Base-by-base conservation (phyloP, 2,113 vertebrate genomes). In the Xenotilapia leptura region DNA sequence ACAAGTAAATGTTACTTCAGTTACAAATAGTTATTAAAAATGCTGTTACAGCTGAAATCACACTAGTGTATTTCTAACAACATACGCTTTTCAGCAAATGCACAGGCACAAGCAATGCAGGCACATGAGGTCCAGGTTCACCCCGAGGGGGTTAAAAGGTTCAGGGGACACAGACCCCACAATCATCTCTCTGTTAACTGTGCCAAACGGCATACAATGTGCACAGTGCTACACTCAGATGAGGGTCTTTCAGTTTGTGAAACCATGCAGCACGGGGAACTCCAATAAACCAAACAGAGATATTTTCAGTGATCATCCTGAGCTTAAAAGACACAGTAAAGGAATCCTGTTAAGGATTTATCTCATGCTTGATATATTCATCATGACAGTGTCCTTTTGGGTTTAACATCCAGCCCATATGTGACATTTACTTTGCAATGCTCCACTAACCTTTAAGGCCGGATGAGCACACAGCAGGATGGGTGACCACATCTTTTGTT, bases 91-190 rank as follows among this genome's bases (percentile, higher is more conserved):
- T 84, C 84, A 90, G 80, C 51, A 89, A 90, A 92, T 84, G 80
- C 65, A 86, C 88, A 93, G 93, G 84, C 93, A 95, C 91, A 42
- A 85, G 90, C 90, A 90, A 83, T 86, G 89, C 87, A 96, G 94
- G 94, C 94, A 94, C 93, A 91, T 90, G 83, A 79, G 51, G 85
- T 68, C 82, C 77, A 49, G 82, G 82, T 82, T 83, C 83, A 86
- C 93, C 96, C 94, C 95, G 95, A 87, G 95, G 95, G 96, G 95
- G 91, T 85, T 89, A 62, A 62, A 62, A 62, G 58, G 19, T 65
- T 87, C 42, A 83, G 49, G 88, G 85, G 56, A 86, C 19, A 77
- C 28, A 86, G 70, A 88, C 80, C 89, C 87, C 75, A 91, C 92
- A 91, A 88, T 91, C 81, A 49, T 11, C 68, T 86, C 86, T 90